A percentile compares a stretch with the other conserved stretches of the same genome.
Evolutionary conservation across 2,797 vertebrate species (phyloP).

Genomic region (Urophycis tenuis): DNA sequence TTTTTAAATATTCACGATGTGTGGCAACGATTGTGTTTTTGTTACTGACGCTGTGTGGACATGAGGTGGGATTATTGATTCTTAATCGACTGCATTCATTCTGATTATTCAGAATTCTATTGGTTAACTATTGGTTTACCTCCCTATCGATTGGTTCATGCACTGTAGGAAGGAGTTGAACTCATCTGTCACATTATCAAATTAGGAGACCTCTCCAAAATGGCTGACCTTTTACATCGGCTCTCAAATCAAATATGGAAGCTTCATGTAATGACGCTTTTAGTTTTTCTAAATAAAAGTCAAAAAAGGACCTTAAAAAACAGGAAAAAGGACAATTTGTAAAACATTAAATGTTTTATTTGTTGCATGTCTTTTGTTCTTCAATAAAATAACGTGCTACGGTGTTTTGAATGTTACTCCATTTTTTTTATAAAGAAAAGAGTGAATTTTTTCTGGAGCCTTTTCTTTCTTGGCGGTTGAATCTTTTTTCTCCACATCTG

Average conservation of each 20-base stretch:
- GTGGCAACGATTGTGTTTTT: not conserved
- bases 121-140: conserved; percentile 13
- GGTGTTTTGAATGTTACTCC: conserved; percentile 79
- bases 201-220: conserved; percentile 45
- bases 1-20: not conserved
- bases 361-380: conserved; percentile 81
- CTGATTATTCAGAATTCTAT: conserved; percentile 3
- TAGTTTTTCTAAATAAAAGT: conserved; percentile 70
- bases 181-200: conserved; percentile 40
- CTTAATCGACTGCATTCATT: not conserved
- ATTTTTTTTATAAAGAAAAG: conserved; percentile 73
- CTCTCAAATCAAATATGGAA: conserved; percentile 66
- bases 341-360: conserved; percentile 80
- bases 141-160: conserved; percentile 23
- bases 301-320: conserved; percentile 52
- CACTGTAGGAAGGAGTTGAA: not conserved
- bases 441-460: conserved; percentile 69
- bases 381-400: conserved; percentile 79
- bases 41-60: not conserved
- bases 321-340: conserved; percentile 67
- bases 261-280: conserved; percentile 79
- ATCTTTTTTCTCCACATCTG: conserved; percentile 84
- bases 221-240: conserved; percentile 61
- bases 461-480: conserved; percentile 80
- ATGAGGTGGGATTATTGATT: not conserved